Conservation (phyloP, 2,888 invertebrate genomes). For the Baccha elongata region DNA sequence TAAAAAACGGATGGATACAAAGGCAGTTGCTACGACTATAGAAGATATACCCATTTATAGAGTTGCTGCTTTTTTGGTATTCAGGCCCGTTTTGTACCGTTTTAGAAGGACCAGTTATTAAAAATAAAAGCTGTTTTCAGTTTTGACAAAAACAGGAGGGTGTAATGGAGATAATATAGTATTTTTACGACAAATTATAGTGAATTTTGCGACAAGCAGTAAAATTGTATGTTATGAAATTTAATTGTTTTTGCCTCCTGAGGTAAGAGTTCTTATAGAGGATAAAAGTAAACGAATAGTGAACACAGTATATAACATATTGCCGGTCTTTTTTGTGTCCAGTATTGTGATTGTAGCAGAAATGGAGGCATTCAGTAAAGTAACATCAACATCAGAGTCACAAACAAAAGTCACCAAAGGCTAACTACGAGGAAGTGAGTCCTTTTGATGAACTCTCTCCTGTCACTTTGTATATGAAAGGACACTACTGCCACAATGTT, state of each 20-base stretch:
- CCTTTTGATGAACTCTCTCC: conserved; percentile 67
- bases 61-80: conserved; percentile 18
- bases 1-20: conserved; percentile 51
- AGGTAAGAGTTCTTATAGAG: conserved; percentile 38
- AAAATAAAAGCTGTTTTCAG: conserved; percentile 69
- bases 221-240: conserved; percentile 72
- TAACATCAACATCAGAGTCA: conserved; percentile 65
- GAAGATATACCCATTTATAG: too few relatives aligned
- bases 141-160: conserved; percentile 56
- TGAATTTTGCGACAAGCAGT: conserved; percentile 70
- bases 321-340: too few relatives aligned
- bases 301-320: conserved; percentile 31
- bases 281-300: conserved; percentile 63
- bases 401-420: conserved; percentile 67
- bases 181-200: conserved; percentile 73
- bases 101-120: conserved; percentile 58
- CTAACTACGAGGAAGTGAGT: conserved; percentile 58
- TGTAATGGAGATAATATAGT: conserved; percentile 68
- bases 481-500: conserved; percentile 8
- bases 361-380: conserved; percentile 40
- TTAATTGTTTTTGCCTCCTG: conserved; percentile 72
- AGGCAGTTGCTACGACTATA: too few relatives aligned
- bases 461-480: too few relatives aligned
- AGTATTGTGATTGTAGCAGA: neutral
- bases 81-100: conserved; percentile 44